Evolutionary conservation across 2,888 invertebrate genomes (phyloP).

Genomic region (Leptarthrus brevirostris): DNA sequence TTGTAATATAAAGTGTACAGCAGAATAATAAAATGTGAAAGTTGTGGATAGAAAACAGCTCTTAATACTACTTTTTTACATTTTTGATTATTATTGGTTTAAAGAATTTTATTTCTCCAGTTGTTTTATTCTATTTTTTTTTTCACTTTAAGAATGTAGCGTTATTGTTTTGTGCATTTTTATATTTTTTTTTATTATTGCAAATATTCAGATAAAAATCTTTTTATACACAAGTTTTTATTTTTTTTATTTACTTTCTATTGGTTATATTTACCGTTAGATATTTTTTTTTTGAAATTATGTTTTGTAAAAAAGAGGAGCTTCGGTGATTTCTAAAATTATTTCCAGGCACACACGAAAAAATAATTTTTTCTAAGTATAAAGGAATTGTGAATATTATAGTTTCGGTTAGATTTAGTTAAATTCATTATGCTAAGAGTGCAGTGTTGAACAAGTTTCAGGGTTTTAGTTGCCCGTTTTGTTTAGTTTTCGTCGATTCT

Average conservation of each 20-base stretch:
- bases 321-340: not conserved
- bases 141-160: not conserved
- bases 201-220: not conserved
- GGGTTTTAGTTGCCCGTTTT: no score
- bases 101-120: not conserved
- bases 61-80: not conserved
- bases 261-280: not conserved
- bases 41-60: not conserved
- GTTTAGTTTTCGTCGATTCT: no score
- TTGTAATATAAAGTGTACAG: not conserved
- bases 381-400: no score
- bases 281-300: not conserved
- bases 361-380: no score
- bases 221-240: not conserved
- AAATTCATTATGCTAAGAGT: no score
- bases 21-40: not conserved
- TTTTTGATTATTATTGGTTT: conserved; percentile 1
- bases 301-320: not conserved
- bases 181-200: not conserved
- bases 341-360: no score
- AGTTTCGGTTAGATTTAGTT: no score
- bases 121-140: not conserved
- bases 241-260: not conserved
- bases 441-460: no score
- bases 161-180: not conserved